These are phyloP conservation scores for Aleiodes alternator DNA, from an alignment of 2,888 invertebrate species.

Conservation along the genomic window DNA sequence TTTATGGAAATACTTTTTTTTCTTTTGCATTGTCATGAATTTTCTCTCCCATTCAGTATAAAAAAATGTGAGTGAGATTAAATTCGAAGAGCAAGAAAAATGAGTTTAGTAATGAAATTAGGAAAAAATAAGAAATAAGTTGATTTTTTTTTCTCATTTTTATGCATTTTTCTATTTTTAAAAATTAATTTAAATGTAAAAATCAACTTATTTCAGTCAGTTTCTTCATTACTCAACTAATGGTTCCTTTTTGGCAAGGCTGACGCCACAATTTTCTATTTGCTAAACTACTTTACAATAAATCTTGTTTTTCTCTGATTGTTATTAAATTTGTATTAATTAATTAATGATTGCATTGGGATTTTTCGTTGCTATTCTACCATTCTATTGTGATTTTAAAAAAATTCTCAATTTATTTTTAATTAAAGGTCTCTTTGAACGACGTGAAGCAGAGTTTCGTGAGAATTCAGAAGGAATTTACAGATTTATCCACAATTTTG, in stretches of 20 bases:
- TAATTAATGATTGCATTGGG: conserved; percentile 24
- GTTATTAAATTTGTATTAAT: conserved; percentile 5
- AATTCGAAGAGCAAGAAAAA: too few relatives aligned
- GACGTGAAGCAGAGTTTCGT: conserved; percentile 17
- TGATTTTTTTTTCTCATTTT: too few relatives aligned
- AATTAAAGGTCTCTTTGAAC: neutral
- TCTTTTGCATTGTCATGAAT: too few relatives aligned
- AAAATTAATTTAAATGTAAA: too few relatives aligned
- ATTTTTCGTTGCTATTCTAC: conserved; percentile 12
- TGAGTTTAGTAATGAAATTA: too few relatives aligned
- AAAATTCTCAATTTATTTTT: neutral
- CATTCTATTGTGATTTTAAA: neutral
- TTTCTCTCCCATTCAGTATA: too few relatives aligned
- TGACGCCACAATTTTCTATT: neutral
- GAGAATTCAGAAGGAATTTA: conserved; percentile 10
- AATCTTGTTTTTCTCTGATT: conserved; percentile 1
- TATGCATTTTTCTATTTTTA: too few relatives aligned
- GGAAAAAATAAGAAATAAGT: too few relatives aligned
- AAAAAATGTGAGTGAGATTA: too few relatives aligned
- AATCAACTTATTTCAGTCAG: too few relatives aligned
- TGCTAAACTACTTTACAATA: conserved; percentile 1
- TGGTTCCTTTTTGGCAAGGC: conserved; percentile 3
- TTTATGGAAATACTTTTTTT: too few relatives aligned
- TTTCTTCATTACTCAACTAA: too few relatives aligned
- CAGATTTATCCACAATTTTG: neutral